These are phyloP conservation scores for Drosophila macrospina DNA, from an alignment of 2,888 invertebrate genomes.

Conservation along the genomic window DNA sequence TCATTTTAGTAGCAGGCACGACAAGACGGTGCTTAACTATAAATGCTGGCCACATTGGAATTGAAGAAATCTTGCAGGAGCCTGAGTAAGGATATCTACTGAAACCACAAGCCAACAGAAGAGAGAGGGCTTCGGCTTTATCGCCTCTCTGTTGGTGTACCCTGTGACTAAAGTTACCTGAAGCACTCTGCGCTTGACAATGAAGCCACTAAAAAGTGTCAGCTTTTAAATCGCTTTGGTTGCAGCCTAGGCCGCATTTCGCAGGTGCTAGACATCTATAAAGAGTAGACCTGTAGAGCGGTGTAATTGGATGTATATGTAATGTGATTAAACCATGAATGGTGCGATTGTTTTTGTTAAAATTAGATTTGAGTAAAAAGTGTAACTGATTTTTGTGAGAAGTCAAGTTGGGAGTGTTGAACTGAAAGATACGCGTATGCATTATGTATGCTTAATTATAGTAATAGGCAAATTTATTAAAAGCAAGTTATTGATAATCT, in stretches of 20 bases:
- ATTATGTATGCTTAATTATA: too few relatives aligned
- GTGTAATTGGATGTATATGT: neutral
- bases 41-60: slow-evolving; percentile 26
- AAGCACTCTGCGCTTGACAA: neutral
- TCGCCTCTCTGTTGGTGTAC: neutral
- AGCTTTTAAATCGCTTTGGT: neutral
- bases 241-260: neutral
- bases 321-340: neutral
- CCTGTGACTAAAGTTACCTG: neutral
- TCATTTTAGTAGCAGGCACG: slow-evolving; percentile 74
- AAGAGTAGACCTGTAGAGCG: neutral
- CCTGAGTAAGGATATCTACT: neutral
- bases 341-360: neutral
- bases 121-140: slow-evolving; percentile 1
- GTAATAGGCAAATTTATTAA: too few relatives aligned
- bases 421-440: too few relatives aligned
- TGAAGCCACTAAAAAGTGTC: neutral
- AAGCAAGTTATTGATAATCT: too few relatives aligned
- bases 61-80: slow-evolving; percentile 31
- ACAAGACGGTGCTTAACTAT: slow-evolving; percentile 33
- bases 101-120: slow-evolving; percentile 14
- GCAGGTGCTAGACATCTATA: neutral
- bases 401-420: neutral
- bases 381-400: neutral
- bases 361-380: neutral